These are phyloP conservation scores for Shargacucullia verbasci DNA, from an alignment of 2,888 invertebrate species.

Conservation along the genomic window DNA sequence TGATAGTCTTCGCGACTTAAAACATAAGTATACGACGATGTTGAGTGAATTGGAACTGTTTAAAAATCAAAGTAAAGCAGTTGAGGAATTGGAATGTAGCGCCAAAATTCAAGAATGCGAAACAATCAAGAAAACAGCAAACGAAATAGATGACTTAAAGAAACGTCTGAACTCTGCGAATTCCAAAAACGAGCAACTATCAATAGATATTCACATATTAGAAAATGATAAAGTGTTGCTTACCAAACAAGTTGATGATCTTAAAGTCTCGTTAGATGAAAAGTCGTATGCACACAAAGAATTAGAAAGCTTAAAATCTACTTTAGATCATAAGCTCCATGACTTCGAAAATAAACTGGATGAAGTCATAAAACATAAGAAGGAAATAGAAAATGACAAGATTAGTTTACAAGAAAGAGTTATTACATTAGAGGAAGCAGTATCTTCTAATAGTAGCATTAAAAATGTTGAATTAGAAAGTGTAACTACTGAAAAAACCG, in stretches of 20 bases:
- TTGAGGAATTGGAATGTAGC: slow-evolving; percentile 84
- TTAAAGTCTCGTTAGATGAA: slow-evolving; percentile 67
- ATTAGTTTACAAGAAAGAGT: slow-evolving; percentile 63
- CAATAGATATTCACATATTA: slow-evolving; percentile 86
- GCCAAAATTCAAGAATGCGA: slow-evolving; percentile 68
- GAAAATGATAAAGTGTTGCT: slow-evolving; percentile 86
- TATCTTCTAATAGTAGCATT: slow-evolving; percentile 38
- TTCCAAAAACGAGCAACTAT: slow-evolving; percentile 83
- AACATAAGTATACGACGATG: slow-evolving; percentile 87
- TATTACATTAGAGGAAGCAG: slow-evolving; percentile 50
- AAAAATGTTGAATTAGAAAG: slow-evolving; percentile 47
- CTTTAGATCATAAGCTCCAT: slow-evolving; percentile 48
- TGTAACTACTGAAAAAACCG: slow-evolving; percentile 57
- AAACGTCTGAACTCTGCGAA: slow-evolving; percentile 73
- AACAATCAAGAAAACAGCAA: slow-evolving; percentile 69
- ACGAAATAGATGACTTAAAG: slow-evolving; percentile 81
- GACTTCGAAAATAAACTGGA: slow-evolving; percentile 52
- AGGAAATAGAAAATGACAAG: slow-evolving; percentile 65
- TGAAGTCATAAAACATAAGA: slow-evolving; percentile 43
- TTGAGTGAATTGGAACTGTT: slow-evolving; percentile 79
- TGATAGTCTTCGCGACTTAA: slow-evolving; percentile 86
- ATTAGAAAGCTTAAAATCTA: slow-evolving; percentile 42
- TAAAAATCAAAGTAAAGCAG: slow-evolving; percentile 82
- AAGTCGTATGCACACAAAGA: slow-evolving; percentile 49
- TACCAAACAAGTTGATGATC: slow-evolving; percentile 80